phyloP scores from a whole-genome alignment of 2,113 vertebrate species.

The Nerophis ophidion region DNA sequence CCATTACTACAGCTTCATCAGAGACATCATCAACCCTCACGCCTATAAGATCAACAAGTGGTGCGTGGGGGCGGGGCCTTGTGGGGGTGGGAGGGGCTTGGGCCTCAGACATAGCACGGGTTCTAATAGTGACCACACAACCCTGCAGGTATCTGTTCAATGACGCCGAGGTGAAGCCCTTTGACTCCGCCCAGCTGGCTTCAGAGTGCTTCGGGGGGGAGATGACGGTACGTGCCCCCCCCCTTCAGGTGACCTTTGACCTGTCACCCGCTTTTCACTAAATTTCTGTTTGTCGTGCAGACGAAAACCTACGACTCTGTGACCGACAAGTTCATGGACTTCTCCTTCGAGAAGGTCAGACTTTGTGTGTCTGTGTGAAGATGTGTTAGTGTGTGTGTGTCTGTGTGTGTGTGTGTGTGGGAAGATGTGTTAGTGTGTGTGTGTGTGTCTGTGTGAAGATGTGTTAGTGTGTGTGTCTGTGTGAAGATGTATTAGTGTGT shows the following conservation, averaged over 20 bases:
- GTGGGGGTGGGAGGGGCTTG: background rate
- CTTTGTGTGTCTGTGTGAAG: background rate
- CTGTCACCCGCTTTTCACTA: background rate
- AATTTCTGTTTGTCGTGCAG: constrained; percentile 62
- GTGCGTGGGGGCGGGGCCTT: constrained; percentile 63
- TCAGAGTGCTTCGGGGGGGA: constrained; percentile 98
- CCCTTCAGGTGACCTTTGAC: background rate
- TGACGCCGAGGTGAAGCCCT: constrained; percentile 96
- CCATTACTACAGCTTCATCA: constrained; percentile 98
- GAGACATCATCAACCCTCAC: constrained; percentile 95
- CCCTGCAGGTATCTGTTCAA: constrained; percentile 92
- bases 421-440: background rate
- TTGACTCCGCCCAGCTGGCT: constrained; percentile 95
- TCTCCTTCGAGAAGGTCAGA: constrained; percentile 97
- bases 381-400: too few species aligned
- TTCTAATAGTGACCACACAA: background rate
- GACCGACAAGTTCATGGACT: constrained; percentile 99
- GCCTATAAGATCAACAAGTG: constrained; percentile 98
- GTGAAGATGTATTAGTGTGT: too few species aligned
- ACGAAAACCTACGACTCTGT: constrained; percentile 99
- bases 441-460: background rate
- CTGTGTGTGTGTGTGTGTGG: background rate
- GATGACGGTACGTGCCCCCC: constrained; percentile 81
- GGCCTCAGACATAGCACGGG: background rate
- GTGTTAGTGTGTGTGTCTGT: too few species aligned